phyloP scores from a whole-genome alignment of 2,113 vertebrate species.

The Scomber scombrus region DNA sequence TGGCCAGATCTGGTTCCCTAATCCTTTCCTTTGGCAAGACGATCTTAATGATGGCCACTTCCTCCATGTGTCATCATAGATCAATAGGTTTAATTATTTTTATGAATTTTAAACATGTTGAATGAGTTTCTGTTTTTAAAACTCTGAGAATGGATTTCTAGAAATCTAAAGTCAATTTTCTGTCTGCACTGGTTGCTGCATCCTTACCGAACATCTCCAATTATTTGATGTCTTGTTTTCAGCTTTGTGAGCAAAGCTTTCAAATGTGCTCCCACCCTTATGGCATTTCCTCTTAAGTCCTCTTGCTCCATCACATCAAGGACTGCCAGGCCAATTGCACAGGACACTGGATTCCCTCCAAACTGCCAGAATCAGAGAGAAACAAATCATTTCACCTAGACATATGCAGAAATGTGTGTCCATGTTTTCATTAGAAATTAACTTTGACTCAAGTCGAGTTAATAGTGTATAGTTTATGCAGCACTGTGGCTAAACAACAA shows the following conservation, averaged over 20 bases:
- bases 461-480: neutral
- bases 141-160: too few species aligned
- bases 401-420: too few species aligned
- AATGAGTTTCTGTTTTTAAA: too few species aligned
- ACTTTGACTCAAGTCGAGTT: too few species aligned
- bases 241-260: constrained; percentile 86
- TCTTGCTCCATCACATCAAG: constrained; percentile 92
- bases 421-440: too few species aligned
- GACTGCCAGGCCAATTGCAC: constrained; percentile 92
- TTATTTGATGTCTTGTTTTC: constrained; percentile 88
- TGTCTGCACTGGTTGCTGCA: neutral
- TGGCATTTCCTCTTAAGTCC: constrained; percentile 88
- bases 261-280: constrained; percentile 87
- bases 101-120: too few species aligned
- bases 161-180: too few species aligned
- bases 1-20: too few species aligned
- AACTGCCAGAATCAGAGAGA: constrained; percentile 84
- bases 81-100: neutral
- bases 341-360: constrained; percentile 95
- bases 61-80: too few species aligned
- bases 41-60: neutral
- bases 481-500: neutral
- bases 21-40: too few species aligned
- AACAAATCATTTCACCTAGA: neutral
- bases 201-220: constrained; percentile 93